Base-by-base conservation (phyloP, 2,797 vertebrate genomes). In the Rhabdomys pumilio region DNA sequence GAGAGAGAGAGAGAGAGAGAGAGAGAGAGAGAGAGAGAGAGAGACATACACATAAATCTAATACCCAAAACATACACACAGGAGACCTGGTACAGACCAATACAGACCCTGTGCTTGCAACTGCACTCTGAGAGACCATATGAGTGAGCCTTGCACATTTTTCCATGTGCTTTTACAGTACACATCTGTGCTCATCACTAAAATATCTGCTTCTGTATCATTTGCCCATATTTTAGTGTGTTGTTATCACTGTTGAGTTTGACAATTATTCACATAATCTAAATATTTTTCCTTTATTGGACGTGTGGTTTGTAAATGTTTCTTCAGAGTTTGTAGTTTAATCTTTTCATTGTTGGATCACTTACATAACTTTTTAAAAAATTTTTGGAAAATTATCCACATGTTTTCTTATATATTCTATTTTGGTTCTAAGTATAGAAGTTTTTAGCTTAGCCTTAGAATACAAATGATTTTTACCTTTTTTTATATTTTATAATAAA, bases 211-310 rank as follows among this genome's bases (percentile, higher is more conserved):
- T 91, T 19, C 10, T 92, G 7, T 55, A 13, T n/a, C 41, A 31
- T 94, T 63, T 94, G 22, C 50, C 17, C 34, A 59, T 31, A n/a
- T 79, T 89, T 1, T 80, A 90, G 34, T 44, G 89, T 1, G 19
- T 44, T 55, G 19, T 38, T 34, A 55, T 73, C 59, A 85, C n/a
- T 67, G 38, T 75, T 80, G 34, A 88, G 14, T 72, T 93, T 96
- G 38, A 59, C 31, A 87, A 24, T 75, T 96, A 85, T 65, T 85
- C 83, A 50, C n/a, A 34, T 34, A 89, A 53, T 44, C 57, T 89
- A 95, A 73, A 79, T 86, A 55, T 26, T 57, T 63, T 83, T 87
- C 73, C 61, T 93, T 93, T 82, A 22, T 72, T 73, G n/a, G 55
- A 31, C 67, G 73, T 26, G 9, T 69, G 13, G 10, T 57, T 96